Percentiles rank a stretch among this genome's conserved stretches.
Conservation (phyloP, 2,888 invertebrate species). For the Platypus cylindrus region DNA sequence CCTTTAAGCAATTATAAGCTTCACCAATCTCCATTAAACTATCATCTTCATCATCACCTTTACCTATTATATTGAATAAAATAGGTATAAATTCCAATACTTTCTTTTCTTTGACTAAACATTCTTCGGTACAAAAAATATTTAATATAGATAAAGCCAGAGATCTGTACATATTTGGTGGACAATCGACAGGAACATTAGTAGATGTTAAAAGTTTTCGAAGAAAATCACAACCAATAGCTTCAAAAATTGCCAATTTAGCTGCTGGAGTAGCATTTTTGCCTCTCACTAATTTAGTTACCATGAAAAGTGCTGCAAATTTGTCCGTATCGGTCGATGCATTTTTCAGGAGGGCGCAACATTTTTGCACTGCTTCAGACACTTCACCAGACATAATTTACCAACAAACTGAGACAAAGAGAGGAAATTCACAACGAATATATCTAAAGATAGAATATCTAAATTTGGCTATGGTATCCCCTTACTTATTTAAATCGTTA, state of each 20-base stretch:
- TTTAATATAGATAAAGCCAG: conserved; percentile 80
- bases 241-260: conserved; percentile 72
- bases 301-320: conserved; percentile 83
- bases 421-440: too few relatives aligned
- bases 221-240: conserved; percentile 79
- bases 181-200: conserved; percentile 75
- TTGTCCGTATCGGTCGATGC: conserved; percentile 81
- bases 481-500: too few relatives aligned
- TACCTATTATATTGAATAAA: conserved; percentile 70
- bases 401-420: too few relatives aligned
- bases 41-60: conserved; percentile 75
- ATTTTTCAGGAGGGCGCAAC: conserved; percentile 64
- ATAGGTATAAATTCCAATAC: conserved; percentile 74
- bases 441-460: too few relatives aligned
- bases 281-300: conserved; percentile 76
- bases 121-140: conserved; percentile 71
- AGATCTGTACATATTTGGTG: conserved; percentile 80
- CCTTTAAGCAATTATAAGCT: conserved; percentile 71
- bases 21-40: conserved; percentile 78
- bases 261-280: conserved; percentile 62
- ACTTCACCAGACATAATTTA: conserved; percentile 41
- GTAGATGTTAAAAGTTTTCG: conserved; percentile 64
- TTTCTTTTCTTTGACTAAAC: conserved; percentile 68
- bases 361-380: conserved; percentile 75
- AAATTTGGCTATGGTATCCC: too few relatives aligned